phyloP scores from a whole-genome alignment of 2,888 invertebrate genomes.

The Pachydiplax longipennis region DNA sequence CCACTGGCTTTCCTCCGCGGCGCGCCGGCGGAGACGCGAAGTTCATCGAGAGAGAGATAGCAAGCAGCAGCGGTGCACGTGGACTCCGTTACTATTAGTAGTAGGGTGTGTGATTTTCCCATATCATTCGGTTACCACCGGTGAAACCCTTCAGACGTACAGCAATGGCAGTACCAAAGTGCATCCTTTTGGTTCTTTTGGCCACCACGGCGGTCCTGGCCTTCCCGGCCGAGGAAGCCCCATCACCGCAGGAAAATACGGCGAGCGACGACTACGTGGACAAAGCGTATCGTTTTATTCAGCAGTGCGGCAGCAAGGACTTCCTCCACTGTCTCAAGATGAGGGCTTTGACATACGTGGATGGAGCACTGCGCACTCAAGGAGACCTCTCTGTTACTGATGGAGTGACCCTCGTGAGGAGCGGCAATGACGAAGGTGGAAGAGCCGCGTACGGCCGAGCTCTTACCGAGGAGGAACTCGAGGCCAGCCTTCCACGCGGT shows the following conservation, averaged over 20 bases:
- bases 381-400: constrained; percentile 68
- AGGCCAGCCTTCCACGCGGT: constrained; percentile 67
- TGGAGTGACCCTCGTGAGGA: constrained; percentile 66
- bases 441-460: constrained; percentile 57
- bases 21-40: background rate
- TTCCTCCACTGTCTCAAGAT: constrained; percentile 78
- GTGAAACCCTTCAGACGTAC: background rate
- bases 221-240: constrained; percentile 59
- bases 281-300: constrained; percentile 72
- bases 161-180: constrained; percentile 46
- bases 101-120: background rate
- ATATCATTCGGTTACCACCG: background rate
- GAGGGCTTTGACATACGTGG: constrained; percentile 74
- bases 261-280: constrained; percentile 63
- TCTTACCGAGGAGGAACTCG: constrained; percentile 58
- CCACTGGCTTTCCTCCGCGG: constrained; percentile 20
- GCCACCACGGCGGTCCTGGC: constrained; percentile 59
- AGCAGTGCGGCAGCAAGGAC: constrained; percentile 74
- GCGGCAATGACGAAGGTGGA: constrained; percentile 57
- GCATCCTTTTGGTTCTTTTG: constrained; percentile 56
- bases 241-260: constrained; percentile 55
- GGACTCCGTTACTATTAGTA: background rate
- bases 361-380: constrained; percentile 64
- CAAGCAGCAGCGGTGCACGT: background rate
- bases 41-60: background rate